A percentile compares a stretch with the other conserved stretches of the same genome.
phyloP scores from a whole-genome alignment of 2,797 vertebrate species.

The Benthosema pterotum region DNA sequence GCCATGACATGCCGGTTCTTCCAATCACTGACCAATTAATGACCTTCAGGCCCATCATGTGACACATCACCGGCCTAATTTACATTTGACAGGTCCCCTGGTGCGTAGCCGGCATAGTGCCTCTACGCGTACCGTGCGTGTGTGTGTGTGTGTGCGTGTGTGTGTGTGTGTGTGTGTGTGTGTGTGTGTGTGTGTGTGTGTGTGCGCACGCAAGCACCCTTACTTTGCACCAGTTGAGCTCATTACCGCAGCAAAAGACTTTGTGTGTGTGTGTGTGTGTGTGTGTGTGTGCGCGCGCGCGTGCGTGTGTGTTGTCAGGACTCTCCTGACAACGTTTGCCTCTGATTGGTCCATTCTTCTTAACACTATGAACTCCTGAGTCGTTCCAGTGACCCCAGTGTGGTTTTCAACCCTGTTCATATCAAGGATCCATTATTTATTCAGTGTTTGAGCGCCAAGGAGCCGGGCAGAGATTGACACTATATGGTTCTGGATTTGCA shows the following conservation, averaged over 20 bases:
- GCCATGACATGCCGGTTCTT: slow-evolving; percentile 69
- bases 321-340: slow-evolving; percentile 1
- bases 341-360: slow-evolving; percentile 13
- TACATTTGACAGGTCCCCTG: slow-evolving; percentile 76
- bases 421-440: no score
- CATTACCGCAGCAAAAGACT: slow-evolving; percentile 72
- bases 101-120: slow-evolving; percentile 62
- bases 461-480: no score
- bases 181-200: background rate
- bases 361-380: background rate
- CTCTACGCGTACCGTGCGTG: no score
- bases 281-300: slow-evolving; percentile 1
- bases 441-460: no score
- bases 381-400: no score
- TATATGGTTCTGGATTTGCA: no score
- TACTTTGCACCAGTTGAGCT: slow-evolving; percentile 68
- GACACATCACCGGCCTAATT: slow-evolving; percentile 76
- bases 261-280: slow-evolving; percentile 19
- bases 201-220: slow-evolving; percentile 16
- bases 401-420: no score
- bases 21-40: slow-evolving; percentile 81
- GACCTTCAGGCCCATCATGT: slow-evolving; percentile 73
- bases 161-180: slow-evolving; percentile 26
- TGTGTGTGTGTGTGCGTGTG: slow-evolving; percentile 38
- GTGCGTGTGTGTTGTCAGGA: slow-evolving; percentile 8